These are phyloP conservation scores for Scortum barcoo DNA, from an alignment of 2,113 vertebrate species.

Conservation along the genomic window DNA sequence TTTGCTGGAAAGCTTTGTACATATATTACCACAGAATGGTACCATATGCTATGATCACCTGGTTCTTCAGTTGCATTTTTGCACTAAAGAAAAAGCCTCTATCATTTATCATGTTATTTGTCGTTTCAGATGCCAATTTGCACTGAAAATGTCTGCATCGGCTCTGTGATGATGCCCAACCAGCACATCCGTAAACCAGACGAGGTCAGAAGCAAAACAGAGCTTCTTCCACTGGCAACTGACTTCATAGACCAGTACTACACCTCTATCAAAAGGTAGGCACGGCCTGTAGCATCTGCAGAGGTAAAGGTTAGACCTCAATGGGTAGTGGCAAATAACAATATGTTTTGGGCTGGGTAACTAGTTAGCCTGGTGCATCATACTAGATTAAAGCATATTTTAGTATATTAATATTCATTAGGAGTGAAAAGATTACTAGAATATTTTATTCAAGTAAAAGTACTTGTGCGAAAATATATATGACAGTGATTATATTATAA, in stretches of 20 bases:
- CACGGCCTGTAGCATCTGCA: background rate
- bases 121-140: conserved; percentile 88
- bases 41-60: conserved; percentile 5
- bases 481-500: too few species aligned
- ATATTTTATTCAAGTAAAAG: too few species aligned
- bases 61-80: background rate
- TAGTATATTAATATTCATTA: too few species aligned
- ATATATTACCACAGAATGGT: background rate
- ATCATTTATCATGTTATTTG: conserved; percentile 1
- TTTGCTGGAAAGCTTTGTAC: conserved; percentile 11
- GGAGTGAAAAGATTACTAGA: too few species aligned
- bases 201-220: conserved; percentile 87
- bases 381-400: too few species aligned
- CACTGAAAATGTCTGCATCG: conserved; percentile 90
- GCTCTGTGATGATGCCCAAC: conserved; percentile 91
- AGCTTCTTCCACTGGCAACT: conserved; percentile 91
- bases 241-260: conserved; percentile 99
- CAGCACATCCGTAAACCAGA: conserved; percentile 87
- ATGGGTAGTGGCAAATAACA: background rate
- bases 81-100: background rate
- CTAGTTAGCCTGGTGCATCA: too few species aligned
- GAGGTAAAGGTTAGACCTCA: background rate
- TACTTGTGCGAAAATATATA: too few species aligned
- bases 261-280: conserved; percentile 95
- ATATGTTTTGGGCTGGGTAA: too few species aligned